Base-by-base conservation (phyloP, 2,113 vertebrate genomes). In the Oriolus oriolus region DNA sequence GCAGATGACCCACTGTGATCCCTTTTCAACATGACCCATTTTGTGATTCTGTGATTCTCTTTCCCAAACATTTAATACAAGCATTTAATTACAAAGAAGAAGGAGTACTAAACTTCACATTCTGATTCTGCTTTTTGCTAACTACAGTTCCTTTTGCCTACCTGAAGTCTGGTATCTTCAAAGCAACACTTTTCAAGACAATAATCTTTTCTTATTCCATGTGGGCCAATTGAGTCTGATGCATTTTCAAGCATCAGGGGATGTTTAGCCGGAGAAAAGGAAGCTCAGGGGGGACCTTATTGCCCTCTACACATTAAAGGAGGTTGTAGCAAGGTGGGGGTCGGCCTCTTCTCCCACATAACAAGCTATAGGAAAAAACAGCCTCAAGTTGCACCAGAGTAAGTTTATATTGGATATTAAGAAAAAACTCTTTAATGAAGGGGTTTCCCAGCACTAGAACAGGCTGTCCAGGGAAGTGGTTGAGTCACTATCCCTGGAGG, bases 151-250 rank as follows among this genome's bases (percentile, higher is more conserved):
- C 23, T 74, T 42, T 31, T 49, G 44, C 47, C 26, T 61, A 35
- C 39, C 23, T 83, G 1, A 78, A 66, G 37, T 14, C 56, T 10
- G 1, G 2, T 50, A 20, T 56, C 52, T 93, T 82, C 50, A 66
- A 77, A 77, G 30, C 23, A 28, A 44, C 19, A 10, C 22, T 20
- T 59, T 26, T 27, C 44, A 80, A 68, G 63, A 28, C 2, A 2
- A 7, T 18, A 7, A 5, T 53, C 66, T 69, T 22, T 78, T 73
- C 35, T 74, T 52, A 17, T 4, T 69, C 16, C 9, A 3, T 3
- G 9, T 30, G 26, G 18, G 60, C 19, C 2, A 5, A 1, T 7
- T 1, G 1, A 60, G 37, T 21, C 19, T 42, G 61, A 19, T 42
- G 11, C 23, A 20, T 70, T 61, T 76, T 28, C 33, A 16, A 21